Conservation (phyloP, 2,113 vertebrate genomes). For the Micronycteris hirsuta region DNA sequence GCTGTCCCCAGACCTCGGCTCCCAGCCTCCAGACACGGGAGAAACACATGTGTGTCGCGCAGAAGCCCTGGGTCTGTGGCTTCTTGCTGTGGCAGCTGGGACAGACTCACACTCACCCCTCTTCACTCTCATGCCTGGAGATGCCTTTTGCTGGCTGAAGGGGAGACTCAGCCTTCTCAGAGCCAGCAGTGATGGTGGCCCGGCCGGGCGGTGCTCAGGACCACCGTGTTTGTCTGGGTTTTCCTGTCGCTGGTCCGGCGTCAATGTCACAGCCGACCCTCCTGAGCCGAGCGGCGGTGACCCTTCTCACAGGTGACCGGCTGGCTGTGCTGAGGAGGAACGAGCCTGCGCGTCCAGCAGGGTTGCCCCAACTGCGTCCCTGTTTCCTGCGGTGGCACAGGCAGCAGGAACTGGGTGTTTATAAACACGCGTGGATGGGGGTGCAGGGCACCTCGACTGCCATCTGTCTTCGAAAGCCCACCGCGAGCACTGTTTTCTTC, state of each 20-base stretch:
- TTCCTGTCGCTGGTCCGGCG: fast-evolving
- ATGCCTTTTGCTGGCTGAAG: no score
- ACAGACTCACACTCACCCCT: no score
- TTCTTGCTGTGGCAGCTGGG: no score
- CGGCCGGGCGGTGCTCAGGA: no score
- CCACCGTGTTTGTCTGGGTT: fast-evolving
- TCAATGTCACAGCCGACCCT: no score
- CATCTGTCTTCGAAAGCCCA: not conserved
- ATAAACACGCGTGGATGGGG: not conserved
- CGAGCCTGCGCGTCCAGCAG: fast-evolving
- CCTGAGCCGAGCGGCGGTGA: fast-evolving
- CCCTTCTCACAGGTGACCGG: fast-evolving
- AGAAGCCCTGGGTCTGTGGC: no score
- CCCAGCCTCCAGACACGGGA: no score
- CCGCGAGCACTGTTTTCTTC: not conserved
- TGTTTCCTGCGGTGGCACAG: fast-evolving
- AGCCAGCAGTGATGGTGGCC: no score
- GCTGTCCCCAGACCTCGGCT: not conserved
- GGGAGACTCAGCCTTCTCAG: no score
- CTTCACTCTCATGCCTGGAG: no score
- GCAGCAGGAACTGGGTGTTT: not conserved
- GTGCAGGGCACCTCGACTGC: not conserved
- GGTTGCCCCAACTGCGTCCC: fast-evolving
- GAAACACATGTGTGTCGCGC: no score
- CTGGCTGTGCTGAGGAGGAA: not conserved